phyloP scores from a whole-genome alignment of 30 jellyfish, hydroid and myxozoan genomes.

The Aurelia coerulea region DNA sequence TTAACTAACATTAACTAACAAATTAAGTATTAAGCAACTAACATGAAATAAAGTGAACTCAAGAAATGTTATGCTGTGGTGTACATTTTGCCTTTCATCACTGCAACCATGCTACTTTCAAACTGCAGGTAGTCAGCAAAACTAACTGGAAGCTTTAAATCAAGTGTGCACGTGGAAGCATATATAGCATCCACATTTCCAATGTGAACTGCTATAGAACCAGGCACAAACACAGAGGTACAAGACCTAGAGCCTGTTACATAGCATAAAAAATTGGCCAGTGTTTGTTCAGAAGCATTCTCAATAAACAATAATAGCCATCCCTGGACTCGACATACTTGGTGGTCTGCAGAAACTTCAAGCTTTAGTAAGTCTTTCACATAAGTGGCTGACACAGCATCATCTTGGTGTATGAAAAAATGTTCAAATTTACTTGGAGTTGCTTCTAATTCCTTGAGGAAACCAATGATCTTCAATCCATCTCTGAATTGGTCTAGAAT shows the following conservation, averaged over 20 bases:
- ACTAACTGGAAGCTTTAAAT: too few species aligned
- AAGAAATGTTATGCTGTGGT: too few species aligned
- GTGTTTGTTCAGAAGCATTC: not conserved
- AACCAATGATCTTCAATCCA: conserved; percentile 20
- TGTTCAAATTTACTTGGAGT: conserved; percentile 4
- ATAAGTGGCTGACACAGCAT: conserved; percentile 18
- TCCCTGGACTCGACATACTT: conserved; percentile 12
- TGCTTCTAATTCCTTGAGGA: conserved; percentile 15
- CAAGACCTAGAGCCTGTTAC: not conserved
- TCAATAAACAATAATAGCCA: conserved; percentile 20
- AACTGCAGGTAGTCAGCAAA: too few species aligned
- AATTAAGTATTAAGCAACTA: too few species aligned
- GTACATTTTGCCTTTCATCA: too few species aligned
- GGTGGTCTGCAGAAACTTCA: conserved; percentile 18
- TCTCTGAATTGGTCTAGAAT: conserved; percentile 20
- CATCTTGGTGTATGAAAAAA: conserved; percentile 16
- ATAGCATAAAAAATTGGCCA: too few species aligned
- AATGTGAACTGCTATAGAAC: too few species aligned
- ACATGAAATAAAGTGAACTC: too few species aligned
- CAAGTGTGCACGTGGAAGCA: too few species aligned
- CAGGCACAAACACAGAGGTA: conserved; percentile 3
- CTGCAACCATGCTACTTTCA: too few species aligned
- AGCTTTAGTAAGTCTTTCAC: conserved; percentile 17
- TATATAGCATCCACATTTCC: too few species aligned
- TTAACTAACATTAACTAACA: too few species aligned